phyloP scores from a whole-genome alignment of 2,113 vertebrate species.

The Brachypteracias leptosomus region DNA sequence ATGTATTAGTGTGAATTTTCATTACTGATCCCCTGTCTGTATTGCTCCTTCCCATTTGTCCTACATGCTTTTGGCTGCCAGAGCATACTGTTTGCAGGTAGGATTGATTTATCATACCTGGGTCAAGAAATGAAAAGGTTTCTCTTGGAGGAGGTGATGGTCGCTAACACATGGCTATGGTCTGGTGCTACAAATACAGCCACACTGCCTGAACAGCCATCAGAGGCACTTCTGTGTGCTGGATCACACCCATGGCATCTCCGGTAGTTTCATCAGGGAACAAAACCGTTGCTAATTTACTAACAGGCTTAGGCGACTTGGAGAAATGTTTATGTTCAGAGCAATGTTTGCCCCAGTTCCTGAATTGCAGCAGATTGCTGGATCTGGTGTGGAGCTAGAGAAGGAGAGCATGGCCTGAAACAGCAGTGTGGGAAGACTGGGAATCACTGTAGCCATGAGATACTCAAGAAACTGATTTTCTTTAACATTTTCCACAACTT shows the following conservation, averaged over 20 bases:
- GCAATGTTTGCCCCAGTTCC: background rate
- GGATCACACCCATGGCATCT: background rate
- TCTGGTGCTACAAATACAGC: background rate
- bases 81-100: background rate
- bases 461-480: background rate
- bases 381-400: background rate
- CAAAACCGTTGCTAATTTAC: background rate
- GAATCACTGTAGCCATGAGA: background rate
- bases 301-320: background rate
- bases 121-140: background rate
- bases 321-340: background rate
- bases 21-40: background rate
- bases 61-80: background rate
- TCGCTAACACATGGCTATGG: fast-evolving
- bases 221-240: background rate
- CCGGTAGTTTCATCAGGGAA: background rate
- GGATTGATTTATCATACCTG: background rate
- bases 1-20: background rate
- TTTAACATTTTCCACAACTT: background rate
- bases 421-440: fast-evolving
- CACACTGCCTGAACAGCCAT: background rate
- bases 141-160: background rate
- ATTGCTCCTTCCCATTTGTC: background rate
- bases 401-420: background rate
- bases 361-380: background rate